Evolutionary conservation across 2,797 vertebrate genomes (phyloP).

Genomic region (Taeniopygia guttata): DNA sequence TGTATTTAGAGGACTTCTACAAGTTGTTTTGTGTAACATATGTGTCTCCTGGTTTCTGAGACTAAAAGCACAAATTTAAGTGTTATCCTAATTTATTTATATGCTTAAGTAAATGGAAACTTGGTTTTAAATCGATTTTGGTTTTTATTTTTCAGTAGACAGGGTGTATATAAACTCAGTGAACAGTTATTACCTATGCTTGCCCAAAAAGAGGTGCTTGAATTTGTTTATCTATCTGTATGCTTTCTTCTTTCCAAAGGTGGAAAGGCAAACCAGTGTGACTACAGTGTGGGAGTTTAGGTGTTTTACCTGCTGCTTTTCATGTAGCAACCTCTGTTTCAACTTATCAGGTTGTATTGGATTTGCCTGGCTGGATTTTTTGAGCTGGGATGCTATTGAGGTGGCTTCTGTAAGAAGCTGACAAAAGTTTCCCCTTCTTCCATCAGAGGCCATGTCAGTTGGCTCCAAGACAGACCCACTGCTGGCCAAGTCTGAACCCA

Average conservation of each 20-base stretch:
- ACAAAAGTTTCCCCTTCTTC: background rate
- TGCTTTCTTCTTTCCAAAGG: background rate
- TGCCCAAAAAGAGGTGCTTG: background rate
- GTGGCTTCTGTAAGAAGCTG: background rate
- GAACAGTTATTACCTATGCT: background rate
- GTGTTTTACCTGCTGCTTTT: background rate
- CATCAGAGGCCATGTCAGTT: accelerated
- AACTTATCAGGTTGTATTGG: background rate
- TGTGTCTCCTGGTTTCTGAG: background rate
- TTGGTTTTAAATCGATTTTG: background rate
- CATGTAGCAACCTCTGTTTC: background rate
- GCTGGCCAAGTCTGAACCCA: background rate
- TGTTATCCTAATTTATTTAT: background rate
- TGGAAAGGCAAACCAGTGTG: background rate
- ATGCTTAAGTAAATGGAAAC: background rate
- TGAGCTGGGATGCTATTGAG: background rate
- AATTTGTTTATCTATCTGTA: background rate
- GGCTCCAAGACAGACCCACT: background rate
- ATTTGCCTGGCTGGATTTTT: background rate
- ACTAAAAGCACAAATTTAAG: background rate
- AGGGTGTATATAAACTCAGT: background rate
- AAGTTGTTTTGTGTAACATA: background rate
- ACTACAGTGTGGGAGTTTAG: background rate
- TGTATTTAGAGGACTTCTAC: background rate
- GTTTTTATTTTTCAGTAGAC: background rate